Evolutionary conservation across 2,797 vertebrate species (phyloP), one percentile per base, ranked within the genome.

Genomic region (Picus viridis): DNA sequence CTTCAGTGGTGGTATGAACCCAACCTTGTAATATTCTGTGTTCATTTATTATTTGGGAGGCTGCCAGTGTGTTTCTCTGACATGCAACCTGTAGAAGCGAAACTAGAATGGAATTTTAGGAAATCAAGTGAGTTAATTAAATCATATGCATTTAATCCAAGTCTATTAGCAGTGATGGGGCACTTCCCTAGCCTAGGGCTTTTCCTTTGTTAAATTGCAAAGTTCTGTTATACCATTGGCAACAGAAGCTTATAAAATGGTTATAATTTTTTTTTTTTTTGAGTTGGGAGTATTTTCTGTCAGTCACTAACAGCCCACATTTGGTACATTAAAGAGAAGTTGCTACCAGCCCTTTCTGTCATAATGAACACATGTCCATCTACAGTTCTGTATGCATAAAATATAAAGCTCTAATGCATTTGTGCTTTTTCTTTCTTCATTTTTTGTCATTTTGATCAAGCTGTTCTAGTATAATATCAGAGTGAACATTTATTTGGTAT

Each of bases 41-140:
- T 80, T 94, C 47, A 69, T 85, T 93, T 92, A 86, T 83, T 75
- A 70, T 94, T 49, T 95, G 94, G 86, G 62, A 90, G 74, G 36
- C 34, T 93, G 91, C 90, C 96, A 90, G 39, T 12, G 17, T 77
- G n/a, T 54, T 90, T 88, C 58, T 87, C 62, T 69, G 78, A 65
- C 83, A 75, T 20, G n/a, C 39, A 91, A 75, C 77, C 83, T 0
- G 4, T 41, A 88, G 85, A 88, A 93, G 65, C 1, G 3, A 93
- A 94, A 90, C 54, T 53, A 65, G 88, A 91, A 83, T n/a, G 34
- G 53, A 90, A 59, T 82, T 87, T 94, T 45, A 94, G 85, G 62
- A 91, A 92, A 93, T 90, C 23, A 49, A 90, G 75, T 72, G 49
- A 88, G 76, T 78, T 96, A 95, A 95, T 94, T 90, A 94, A 93